These are phyloP conservation scores for Keiferia lycopersicella DNA, from an alignment of 2,888 invertebrate species.

Conservation along the genomic window DNA sequence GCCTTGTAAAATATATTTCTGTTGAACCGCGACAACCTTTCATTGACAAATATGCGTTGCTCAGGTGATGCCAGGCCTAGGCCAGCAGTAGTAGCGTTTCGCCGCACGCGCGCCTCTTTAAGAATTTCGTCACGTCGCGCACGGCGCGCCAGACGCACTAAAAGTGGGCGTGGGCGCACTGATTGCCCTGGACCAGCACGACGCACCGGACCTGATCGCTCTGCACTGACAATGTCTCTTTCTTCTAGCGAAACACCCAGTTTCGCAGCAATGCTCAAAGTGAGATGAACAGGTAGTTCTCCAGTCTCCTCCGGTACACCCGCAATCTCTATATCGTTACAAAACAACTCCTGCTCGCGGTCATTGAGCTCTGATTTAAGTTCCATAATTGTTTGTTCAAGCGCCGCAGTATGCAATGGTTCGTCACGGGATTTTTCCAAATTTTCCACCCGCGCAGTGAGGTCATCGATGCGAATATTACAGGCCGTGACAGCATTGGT, in stretches of 20 bases:
- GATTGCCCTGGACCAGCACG: neutral
- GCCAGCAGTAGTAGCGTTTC: slow-evolving; percentile 17
- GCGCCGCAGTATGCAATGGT: neutral
- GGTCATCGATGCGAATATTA: slow-evolving; percentile 1
- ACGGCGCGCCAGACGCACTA: slow-evolving; percentile 23
- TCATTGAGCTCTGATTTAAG: slow-evolving; percentile 28
- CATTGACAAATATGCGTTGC: slow-evolving; percentile 19
- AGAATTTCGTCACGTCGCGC: slow-evolving; percentile 18
- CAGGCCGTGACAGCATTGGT: neutral
- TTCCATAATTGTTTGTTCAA: neutral
- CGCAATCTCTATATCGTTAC: slow-evolving; percentile 31
- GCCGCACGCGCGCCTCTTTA: slow-evolving; percentile 23
- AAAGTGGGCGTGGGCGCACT: slow-evolving; percentile 19
- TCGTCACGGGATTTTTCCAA: neutral
- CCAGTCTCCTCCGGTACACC: slow-evolving; percentile 29
- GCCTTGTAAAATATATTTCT: slow-evolving; percentile 19
- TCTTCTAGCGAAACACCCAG: slow-evolving; percentile 28
- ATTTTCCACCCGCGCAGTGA: neutral
- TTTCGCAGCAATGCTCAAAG: slow-evolving; percentile 25
- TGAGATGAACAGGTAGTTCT: slow-evolving; percentile 29
- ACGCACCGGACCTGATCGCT: slow-evolving; percentile 24
- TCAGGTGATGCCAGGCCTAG: neutral
- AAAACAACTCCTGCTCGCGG: slow-evolving; percentile 29
- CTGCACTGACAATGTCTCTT: slow-evolving; percentile 31
- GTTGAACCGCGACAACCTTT: slow-evolving; percentile 20